Conservation (phyloP, 23 tunicate genomes). For the Phallusia fumigata region DNA sequence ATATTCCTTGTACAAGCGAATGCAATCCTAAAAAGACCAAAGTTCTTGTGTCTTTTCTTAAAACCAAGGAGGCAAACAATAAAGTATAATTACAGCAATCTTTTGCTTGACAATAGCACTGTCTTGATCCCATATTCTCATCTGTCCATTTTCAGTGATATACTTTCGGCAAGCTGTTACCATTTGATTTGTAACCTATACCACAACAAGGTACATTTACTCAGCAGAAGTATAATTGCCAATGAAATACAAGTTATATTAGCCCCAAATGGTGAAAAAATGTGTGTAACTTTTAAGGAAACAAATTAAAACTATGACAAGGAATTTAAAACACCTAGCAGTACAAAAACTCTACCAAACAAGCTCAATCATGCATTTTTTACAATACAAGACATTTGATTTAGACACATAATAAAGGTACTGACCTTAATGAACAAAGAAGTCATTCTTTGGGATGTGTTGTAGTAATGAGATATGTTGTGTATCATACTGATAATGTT, state of each 20-base stretch:
- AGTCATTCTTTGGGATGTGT: slow-evolving; percentile 99
- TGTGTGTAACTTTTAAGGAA: no score
- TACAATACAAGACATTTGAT: no score
- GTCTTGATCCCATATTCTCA: slow-evolving; percentile 96
- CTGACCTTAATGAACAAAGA: slow-evolving; percentile 88
- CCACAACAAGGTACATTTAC: no score
- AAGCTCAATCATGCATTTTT: no score
- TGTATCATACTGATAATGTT: slow-evolving; percentile 99
- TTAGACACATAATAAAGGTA: neutral
- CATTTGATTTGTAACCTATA: slow-evolving; percentile 97
- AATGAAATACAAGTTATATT: no score
- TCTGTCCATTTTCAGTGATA: slow-evolving; percentile 72
- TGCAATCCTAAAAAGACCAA: slow-evolving; percentile 57
- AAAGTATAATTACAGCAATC: slow-evolving; percentile 44
- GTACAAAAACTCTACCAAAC: no score
- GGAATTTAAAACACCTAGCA: no score
- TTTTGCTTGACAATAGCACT: slow-evolving; percentile 59
- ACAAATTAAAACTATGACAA: no score
- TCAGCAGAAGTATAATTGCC: no score
- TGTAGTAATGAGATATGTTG: slow-evolving; percentile 93
- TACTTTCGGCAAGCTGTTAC: slow-evolving; percentile 93
- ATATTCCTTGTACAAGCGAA: slow-evolving; percentile 80
- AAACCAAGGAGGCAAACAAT: neutral
- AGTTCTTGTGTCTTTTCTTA: neutral
- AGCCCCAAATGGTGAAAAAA: no score